Percentiles rank a stretch among this genome's conserved stretches.
Evolutionary conservation across 2,797 vertebrate genomes (phyloP).

Genomic region (Tangara arthus): DNA sequence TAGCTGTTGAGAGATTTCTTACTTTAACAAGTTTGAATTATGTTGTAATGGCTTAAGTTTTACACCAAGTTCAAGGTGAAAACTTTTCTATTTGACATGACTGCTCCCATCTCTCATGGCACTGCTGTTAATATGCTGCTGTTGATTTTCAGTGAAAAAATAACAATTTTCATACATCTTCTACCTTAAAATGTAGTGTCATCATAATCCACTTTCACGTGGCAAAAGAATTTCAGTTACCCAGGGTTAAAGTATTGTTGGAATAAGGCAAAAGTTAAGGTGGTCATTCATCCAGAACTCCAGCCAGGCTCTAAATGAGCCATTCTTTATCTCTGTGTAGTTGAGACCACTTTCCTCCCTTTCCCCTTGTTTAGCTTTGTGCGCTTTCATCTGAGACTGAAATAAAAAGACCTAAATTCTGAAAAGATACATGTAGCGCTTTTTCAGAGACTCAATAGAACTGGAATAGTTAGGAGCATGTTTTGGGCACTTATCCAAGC

Average conservation of each 20-base stretch:
- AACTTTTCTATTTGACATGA: background rate
- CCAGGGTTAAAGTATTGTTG: background rate
- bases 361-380: conserved; percentile 12
- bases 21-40: background rate
- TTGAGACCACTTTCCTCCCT: conserved; percentile 6
- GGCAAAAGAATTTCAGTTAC: background rate
- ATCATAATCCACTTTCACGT: background rate
- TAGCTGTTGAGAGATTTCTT: background rate
- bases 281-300: conserved; percentile 31
- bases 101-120: background rate
- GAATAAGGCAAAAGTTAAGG: background rate
- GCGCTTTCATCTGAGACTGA: conserved; percentile 30
- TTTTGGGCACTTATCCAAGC: conserved; percentile 40
- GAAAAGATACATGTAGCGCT: background rate
- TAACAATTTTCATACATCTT: background rate
- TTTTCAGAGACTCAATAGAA: background rate
- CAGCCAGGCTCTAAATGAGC: conserved; percentile 16
- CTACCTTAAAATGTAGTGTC: background rate
- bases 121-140: background rate
- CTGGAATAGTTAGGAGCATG: background rate
- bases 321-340: conserved; percentile 15
- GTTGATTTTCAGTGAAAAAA: background rate
- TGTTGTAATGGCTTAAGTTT: background rate
- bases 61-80: background rate
- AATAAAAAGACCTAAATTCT: conserved; percentile 35